Evolutionary conservation across 2,113 vertebrate species (phyloP), one percentile per base, ranked within the genome.

Genomic region (Phaetusa simplex): DNA sequence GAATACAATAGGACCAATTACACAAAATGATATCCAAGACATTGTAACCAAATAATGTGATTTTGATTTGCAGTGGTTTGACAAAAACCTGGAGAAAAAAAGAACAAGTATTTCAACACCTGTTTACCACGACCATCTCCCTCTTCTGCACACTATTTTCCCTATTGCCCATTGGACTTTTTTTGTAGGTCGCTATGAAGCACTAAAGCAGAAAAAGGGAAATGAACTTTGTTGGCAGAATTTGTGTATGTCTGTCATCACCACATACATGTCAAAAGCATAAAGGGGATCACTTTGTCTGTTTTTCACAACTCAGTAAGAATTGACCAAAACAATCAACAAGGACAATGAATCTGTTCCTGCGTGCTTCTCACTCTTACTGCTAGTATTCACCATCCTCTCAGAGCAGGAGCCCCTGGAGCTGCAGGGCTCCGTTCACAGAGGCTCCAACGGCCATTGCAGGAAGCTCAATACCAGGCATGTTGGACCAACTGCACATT

Each of bases 361-460:
- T 30, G n/a, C 38, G n/a, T 17, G 8, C 24, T 89, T 82, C 19
- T 80, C 34, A 6, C 36, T 82, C 50, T 62, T 62, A 6, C 22
- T 76, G 12, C 38, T 82, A 21, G 11, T 21, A 3, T 20, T 45
- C 26, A 27, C 0, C 0, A 4, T 34, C 11, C 9, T 16, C 55
- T 62, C 30, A 16, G 34, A 78, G 36, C 16, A 7, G 50, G 43
- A 53, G 23, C 21, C 20, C 3, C 14, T 21, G 32, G n/a, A 40
- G 13, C 22, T 84, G 29, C 45, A 66, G 18, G 24, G 78, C 17
- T 65, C 29, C 22, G 4, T 74, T 66, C 55, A 43, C 59, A 86
- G 16, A 47, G 29, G 23, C 30, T 81, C 53, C 67, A 43, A 43
- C 16, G 26, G 38, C n/a, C 24, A 9, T 5, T 26, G 55, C 30